A percentile compares a stretch with the other conserved stretches of the same genome.
Conservation (phyloP, 2,113 vertebrate genomes). For the Neofelis nebulosa region DNA sequence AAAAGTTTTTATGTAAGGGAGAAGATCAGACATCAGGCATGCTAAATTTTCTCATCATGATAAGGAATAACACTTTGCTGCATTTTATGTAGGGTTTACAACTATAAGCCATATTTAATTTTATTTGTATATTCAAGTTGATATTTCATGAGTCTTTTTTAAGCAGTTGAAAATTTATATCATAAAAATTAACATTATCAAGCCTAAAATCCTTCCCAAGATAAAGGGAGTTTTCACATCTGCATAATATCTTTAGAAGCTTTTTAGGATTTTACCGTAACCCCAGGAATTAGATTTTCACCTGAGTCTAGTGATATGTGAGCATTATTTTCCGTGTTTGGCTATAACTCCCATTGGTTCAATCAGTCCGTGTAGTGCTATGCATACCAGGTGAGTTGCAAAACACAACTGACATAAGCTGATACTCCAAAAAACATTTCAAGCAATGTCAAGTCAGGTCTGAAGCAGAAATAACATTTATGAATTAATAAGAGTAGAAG, state of each 20-base stretch:
- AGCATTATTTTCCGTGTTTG: neutral
- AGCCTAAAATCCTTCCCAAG: neutral
- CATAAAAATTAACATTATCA: slow-evolving; percentile 47
- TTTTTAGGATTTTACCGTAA: fast-evolving
- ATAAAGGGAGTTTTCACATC: neutral
- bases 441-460: neutral
- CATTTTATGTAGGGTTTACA: neutral
- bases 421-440: neutral
- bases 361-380: neutral
- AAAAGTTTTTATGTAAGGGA: slow-evolving; percentile 9
- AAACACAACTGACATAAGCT: neutral
- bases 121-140: slow-evolving; percentile 10
- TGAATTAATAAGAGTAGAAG: neutral
- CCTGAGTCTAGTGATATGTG: neutral
- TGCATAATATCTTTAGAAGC: neutral
- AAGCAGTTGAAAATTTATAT: slow-evolving; percentile 38
- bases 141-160: neutral
- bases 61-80: neutral
- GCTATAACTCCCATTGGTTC: neutral
- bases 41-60: neutral
- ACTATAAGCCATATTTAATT: neutral
- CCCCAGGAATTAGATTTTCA: neutral
- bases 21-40: neutral
- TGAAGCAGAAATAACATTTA: slow-evolving; percentile 22
- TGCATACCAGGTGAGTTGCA: neutral